Conservation (phyloP, 2,113 vertebrate species). For the Andinoacara biseriatus region DNA sequence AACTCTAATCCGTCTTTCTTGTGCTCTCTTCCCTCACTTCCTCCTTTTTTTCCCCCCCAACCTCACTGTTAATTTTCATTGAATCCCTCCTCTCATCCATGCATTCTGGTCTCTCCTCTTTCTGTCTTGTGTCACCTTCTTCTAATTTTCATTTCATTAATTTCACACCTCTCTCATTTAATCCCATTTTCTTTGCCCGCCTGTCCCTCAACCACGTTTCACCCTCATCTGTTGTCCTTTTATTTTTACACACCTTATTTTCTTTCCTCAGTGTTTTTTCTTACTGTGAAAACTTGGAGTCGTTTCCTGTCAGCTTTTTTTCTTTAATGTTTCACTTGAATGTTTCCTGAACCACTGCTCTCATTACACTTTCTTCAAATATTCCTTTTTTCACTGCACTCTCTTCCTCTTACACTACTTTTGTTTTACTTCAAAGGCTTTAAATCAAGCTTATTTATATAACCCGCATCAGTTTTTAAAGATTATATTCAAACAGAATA, state of each 20-base stretch:
- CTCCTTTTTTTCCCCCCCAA: constrained; percentile 31
- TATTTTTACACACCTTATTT: not conserved
- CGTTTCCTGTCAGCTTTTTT: too few species aligned
- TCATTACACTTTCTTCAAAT: not conserved
- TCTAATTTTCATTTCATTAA: constrained; percentile 18
- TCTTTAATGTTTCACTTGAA: not conserved
- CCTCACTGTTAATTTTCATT: constrained; percentile 22
- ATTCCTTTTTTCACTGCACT: not conserved
- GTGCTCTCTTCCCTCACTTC: constrained; percentile 16
- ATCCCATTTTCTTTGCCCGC: constrained; percentile 49
- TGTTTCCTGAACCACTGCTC: too few species aligned
- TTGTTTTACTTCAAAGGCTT: not conserved
- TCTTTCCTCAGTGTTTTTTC: not conserved
- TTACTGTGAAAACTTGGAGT: not conserved
- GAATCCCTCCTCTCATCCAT: constrained; percentile 52
- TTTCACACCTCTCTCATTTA: constrained; percentile 57
- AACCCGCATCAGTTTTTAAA: not conserved
- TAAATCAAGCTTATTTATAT: not conserved
- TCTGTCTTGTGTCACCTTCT: not conserved
- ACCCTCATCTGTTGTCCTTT: constrained; percentile 21
- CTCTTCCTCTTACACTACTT: too few species aligned
- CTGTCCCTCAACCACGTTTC: constrained; percentile 32
- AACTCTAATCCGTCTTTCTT: constrained; percentile 46
- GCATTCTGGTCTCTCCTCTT: constrained; percentile 6
- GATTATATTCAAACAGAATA: not conserved